Evolutionary conservation across 2,888 invertebrate genomes (phyloP).

Genomic region (Urechis unicinctus): DNA sequence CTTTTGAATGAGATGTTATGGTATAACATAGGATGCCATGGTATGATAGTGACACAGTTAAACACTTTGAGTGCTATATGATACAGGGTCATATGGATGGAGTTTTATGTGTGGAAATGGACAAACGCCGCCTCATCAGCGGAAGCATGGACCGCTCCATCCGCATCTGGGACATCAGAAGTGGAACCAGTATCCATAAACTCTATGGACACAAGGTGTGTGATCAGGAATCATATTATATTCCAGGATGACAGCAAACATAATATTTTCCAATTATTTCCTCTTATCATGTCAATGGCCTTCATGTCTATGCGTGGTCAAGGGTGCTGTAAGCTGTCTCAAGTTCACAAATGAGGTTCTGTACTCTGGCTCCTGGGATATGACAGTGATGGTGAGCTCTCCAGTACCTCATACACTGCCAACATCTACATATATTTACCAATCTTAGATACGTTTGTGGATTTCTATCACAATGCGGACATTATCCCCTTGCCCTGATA

Average conservation of each 20-base stretch:
- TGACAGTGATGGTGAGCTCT: conserved; percentile 34
- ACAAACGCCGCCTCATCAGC: conserved; percentile 34
- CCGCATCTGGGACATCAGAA: conserved; percentile 43
- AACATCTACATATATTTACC: too few species aligned
- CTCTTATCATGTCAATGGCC: neutral
- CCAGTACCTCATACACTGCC: too few species aligned
- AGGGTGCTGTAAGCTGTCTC: conserved; percentile 41
- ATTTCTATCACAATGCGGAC: too few species aligned
- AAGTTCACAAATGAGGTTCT: conserved; percentile 36
- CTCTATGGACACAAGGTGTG: conserved; percentile 43
- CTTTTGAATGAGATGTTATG: too few species aligned
- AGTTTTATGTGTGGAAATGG: conserved; percentile 35
- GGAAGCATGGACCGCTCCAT: conserved; percentile 39
- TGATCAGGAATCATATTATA: too few species aligned
- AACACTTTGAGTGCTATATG: too few species aligned
- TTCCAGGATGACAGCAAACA: too few species aligned
- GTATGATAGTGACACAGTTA: too few species aligned
- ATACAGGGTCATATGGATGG: conserved; percentile 40
- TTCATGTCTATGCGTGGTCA: conserved; percentile 4
- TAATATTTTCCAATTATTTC: too few species aligned
- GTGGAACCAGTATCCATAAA: conserved; percentile 41
- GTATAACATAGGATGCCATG: too few species aligned
- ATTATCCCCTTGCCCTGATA: neutral
- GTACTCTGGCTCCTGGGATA: conserved; percentile 45
- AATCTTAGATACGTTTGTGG: too few species aligned